phyloP scores from a whole-genome alignment of 2,888 invertebrate species.

The Steinernema carpocapsae region DNA sequence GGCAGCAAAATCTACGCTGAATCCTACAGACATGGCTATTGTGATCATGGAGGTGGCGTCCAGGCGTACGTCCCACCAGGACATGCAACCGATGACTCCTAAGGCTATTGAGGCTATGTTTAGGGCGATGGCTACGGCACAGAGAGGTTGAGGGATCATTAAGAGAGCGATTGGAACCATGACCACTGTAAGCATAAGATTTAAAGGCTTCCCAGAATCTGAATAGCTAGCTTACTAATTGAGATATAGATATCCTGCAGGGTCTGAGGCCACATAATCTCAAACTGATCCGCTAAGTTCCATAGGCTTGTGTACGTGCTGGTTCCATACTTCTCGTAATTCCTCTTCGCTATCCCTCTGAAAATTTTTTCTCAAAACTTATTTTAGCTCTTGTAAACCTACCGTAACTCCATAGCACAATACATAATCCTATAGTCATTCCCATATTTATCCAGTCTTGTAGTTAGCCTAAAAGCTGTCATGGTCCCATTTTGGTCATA shows the following conservation, averaged over 20 bases:
- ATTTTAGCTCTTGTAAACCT: not conserved
- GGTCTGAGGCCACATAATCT: constrained; percentile 65
- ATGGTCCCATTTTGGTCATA: constrained; percentile 37
- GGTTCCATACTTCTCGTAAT: constrained; percentile 44
- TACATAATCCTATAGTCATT: constrained; percentile 51
- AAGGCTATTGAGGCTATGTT: constrained; percentile 61
- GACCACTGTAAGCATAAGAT: constrained; percentile 45
- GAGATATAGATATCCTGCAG: constrained; percentile 63
- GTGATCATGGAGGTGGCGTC: constrained; percentile 67
- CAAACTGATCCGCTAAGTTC: constrained; percentile 64
- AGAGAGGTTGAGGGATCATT: constrained; percentile 62
- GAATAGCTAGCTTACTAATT: constrained; percentile 41
- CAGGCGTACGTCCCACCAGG: constrained; percentile 51
- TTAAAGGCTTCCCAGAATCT: not conserved
- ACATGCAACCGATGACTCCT: constrained; percentile 62
- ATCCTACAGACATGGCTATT: constrained; percentile 66
- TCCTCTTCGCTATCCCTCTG: constrained; percentile 45
- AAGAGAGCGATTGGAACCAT: constrained; percentile 61
- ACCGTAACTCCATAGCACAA: constrained; percentile 55
- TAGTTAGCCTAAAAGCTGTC: constrained; percentile 54
- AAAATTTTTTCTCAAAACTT: too few species aligned
- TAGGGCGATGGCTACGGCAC: constrained; percentile 54
- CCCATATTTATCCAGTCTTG: constrained; percentile 48
- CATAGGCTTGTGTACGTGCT: constrained; percentile 58
- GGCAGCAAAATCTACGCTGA: constrained; percentile 64